Percentiles rank a stretch among this genome's conserved stretches.
phyloP scores from a whole-genome alignment of 2,888 invertebrate genomes.

The Priocnemis perturbator region DNA sequence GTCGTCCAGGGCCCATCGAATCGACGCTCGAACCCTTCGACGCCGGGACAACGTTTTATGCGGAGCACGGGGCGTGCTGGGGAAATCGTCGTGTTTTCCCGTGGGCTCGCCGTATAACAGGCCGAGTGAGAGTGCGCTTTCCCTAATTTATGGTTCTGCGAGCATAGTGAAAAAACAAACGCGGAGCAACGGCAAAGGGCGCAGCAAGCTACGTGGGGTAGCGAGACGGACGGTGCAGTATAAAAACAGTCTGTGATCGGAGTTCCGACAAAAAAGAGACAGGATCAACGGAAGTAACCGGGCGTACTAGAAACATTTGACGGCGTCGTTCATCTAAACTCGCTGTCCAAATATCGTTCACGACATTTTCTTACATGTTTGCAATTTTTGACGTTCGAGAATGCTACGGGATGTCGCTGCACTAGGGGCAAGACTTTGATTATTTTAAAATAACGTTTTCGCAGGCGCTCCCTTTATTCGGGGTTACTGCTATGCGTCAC shows the following conservation, averaged over 20 bases:
- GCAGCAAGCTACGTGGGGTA: not conserved
- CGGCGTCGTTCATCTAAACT: too few relatives aligned
- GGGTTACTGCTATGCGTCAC: too few relatives aligned
- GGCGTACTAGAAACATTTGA: not conserved
- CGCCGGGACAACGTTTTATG: slow-evolving; percentile 28
- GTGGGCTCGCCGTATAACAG: slow-evolving; percentile 28
- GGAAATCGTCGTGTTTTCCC: slow-evolving; percentile 31
- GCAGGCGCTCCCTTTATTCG: too few relatives aligned
- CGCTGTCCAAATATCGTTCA: too few relatives aligned
- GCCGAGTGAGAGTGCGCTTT: slow-evolving; percentile 22
- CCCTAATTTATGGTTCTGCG: slow-evolving; percentile 52
- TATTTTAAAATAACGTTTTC: too few relatives aligned
- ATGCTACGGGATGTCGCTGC: too few relatives aligned
- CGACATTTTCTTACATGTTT: too few relatives aligned
- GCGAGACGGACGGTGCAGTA: slow-evolving; percentile 4
- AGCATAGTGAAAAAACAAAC: not conserved
- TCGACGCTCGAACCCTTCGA: slow-evolving; percentile 37
- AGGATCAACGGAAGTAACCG: not conserved
- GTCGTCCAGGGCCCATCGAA: slow-evolving; percentile 35
- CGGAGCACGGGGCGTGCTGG: slow-evolving; percentile 20
- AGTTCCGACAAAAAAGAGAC: not conserved
- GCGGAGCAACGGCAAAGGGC: slow-evolving; percentile 9
- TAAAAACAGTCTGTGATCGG: not conserved
- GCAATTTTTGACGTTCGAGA: too few relatives aligned
- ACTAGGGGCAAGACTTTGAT: too few relatives aligned